Evolutionary conservation across 2,888 invertebrate genomes (phyloP).

Genomic region (Acanthacorydalis orientalis): DNA sequence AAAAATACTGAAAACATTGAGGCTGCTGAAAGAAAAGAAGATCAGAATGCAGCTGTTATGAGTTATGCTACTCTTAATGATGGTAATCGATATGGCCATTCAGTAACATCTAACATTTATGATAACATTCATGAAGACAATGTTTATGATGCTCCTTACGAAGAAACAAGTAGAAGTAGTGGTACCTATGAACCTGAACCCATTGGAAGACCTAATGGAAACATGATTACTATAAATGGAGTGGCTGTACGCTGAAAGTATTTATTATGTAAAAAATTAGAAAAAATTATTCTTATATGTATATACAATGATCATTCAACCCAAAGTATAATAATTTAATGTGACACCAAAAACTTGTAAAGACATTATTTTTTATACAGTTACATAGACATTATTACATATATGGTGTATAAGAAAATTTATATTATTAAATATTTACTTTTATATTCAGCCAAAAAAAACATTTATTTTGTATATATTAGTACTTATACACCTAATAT

Average conservation of each 20-base stretch:
- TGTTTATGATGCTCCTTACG: conserved; percentile 61
- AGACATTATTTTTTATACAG: no score
- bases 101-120: conserved; percentile 29
- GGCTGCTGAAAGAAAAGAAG: conserved; percentile 72
- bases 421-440: no score
- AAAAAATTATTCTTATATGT: no score
- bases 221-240: conserved; percentile 73
- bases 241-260: conserved; percentile 57
- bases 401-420: no score
- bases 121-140: conserved; percentile 50
- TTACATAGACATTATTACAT: no score
- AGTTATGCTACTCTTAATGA: conserved; percentile 73
- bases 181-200: conserved; percentile 51
- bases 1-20: conserved; percentile 80
- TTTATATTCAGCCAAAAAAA: no score
- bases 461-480: no score
- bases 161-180: conserved; percentile 39
- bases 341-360: no score
- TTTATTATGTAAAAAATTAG: no score
- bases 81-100: conserved; percentile 33
- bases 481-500: no score
- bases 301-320: no score
- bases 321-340: no score
- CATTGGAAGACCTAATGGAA: conserved; percentile 28
- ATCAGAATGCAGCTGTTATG: conserved; percentile 76